Evolutionary conservation across 2,888 invertebrate genomes (phyloP), one percentile per base, ranked within the genome.

Genomic region (Odontomyia ornata): DNA sequence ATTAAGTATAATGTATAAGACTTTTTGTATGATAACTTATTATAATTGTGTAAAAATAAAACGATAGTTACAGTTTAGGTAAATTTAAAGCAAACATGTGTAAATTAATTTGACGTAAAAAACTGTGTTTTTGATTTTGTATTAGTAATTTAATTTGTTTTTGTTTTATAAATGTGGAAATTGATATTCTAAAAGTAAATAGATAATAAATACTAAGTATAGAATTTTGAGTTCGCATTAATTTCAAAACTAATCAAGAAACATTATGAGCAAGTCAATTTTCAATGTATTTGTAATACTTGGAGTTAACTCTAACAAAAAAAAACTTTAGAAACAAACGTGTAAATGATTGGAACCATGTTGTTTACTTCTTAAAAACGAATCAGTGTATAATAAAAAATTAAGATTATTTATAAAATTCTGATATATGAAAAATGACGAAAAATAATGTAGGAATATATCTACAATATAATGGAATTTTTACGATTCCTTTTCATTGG

Each of bases 21-120:
- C 21, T 72, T 57, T 56, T 72, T 72, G 52, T 72, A 72, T 56
- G 36, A 72, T 72, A 72, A 72, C 25, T 36, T 57, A 57, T 65
- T 65, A 64, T 27, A n/a, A 36, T 65, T 69, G 25, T 65, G 56
- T 52, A 25, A 69, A 43, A 65, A 65, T 11, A n/a, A 69, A 71
- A 71, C 25, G 71, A 30, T 36, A 30, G 36, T 65, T 65, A 71
- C 11, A 47, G 5, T 71, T 71, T 71, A 52, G 27, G 71, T 71
- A n/a, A 7, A 60, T 28, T n/a, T n/a, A n/a, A 62, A 3, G 23
- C 23, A 62, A 30, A 18, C 18, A 27, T n/a, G 13, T 43, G 67
- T 43, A 46, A 67, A 67, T 30, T 67, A 3, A 36, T 67, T 67
- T 67, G 5, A 36, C 36, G 36, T 36, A 67, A 15, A 62, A 62